These are phyloP conservation scores for Dendrocincla fuliginosa DNA, from an alignment of 2,797 vertebrate genomes.

Conservation along the genomic window DNA sequence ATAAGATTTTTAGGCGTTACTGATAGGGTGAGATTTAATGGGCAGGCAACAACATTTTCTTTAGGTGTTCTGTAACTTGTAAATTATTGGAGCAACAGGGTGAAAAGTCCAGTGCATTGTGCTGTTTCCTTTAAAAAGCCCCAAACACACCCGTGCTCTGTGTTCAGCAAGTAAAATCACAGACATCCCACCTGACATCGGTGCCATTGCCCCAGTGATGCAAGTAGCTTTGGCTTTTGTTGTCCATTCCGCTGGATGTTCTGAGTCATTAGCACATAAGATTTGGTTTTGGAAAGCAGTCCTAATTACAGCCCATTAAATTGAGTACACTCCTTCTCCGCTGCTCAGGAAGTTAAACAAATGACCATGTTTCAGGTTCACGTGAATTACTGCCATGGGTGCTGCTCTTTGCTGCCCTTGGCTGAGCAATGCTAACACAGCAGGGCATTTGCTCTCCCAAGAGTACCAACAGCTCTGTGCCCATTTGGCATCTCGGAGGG, in stretches of 20 bases:
- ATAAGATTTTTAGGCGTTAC: not conserved
- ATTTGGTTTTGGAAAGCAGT: not conserved
- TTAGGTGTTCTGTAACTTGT: not conserved
- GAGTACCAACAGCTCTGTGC: not conserved
- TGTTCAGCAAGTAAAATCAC: not conserved
- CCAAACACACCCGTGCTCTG: accelerated
- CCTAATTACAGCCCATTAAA: not conserved
- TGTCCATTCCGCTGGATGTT: accelerated
- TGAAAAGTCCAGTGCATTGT: not conserved
- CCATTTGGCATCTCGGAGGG: accelerated
- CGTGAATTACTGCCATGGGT: accelerated
- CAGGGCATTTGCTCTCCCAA: not conserved
- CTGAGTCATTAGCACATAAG: not conserved
- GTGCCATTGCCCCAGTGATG: not conserved
- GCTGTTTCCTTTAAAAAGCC: not conserved
- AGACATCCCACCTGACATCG: not conserved
- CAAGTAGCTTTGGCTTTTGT: not conserved
- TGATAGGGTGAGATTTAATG: not conserved
- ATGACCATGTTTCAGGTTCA: not conserved
- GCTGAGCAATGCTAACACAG: not conserved
- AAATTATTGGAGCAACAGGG: not conserved
- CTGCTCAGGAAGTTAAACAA: not conserved
- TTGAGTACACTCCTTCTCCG: not conserved
- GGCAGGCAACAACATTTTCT: not conserved
- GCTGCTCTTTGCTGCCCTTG: not conserved